These are phyloP conservation scores for Zalophus californianus DNA, from an alignment of 2,797 vertebrate species.

Conservation along the genomic window DNA sequence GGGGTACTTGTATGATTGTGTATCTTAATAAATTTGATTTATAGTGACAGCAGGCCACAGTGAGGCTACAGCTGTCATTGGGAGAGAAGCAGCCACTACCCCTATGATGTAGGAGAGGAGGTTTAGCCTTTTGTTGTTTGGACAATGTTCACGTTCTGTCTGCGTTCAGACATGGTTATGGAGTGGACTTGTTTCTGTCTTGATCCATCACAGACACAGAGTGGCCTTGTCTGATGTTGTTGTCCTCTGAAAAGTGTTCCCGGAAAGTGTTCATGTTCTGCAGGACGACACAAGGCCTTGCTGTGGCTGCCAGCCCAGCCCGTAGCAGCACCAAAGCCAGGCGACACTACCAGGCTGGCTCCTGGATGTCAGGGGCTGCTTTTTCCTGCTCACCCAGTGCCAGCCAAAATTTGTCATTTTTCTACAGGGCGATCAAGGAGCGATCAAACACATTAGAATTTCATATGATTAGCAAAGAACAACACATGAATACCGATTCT, in stretches of 20 bases:
- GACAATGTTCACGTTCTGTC: constrained; percentile 33
- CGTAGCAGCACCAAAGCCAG: neutral
- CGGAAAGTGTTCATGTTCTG: constrained; percentile 12
- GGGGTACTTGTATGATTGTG: neutral
- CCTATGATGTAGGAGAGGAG: neutral
- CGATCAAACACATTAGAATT: constrained; percentile 12
- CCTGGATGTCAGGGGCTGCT: neutral
- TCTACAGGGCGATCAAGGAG: neutral
- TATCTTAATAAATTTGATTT: constrained; percentile 22
- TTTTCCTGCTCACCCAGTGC: constrained; percentile 5
- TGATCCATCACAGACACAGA: neutral
- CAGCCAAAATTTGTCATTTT: constrained; percentile 26
- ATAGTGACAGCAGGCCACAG: neutral
- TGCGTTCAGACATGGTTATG: neutral
- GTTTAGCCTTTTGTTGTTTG: neutral
- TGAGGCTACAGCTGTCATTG: neutral
- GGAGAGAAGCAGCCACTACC: neutral
- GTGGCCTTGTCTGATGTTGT: neutral
- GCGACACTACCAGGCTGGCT: neutral
- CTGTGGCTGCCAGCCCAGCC: neutral
- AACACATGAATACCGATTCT: constrained; percentile 6
- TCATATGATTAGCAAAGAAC: constrained; percentile 15
- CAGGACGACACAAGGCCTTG: neutral
- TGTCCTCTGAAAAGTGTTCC: constrained; percentile 5
- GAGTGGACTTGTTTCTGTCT: constrained; percentile 7